Base-by-base conservation (phyloP, 1,140 invertebrate species). In the Temnothorax nylanderi region DNA sequence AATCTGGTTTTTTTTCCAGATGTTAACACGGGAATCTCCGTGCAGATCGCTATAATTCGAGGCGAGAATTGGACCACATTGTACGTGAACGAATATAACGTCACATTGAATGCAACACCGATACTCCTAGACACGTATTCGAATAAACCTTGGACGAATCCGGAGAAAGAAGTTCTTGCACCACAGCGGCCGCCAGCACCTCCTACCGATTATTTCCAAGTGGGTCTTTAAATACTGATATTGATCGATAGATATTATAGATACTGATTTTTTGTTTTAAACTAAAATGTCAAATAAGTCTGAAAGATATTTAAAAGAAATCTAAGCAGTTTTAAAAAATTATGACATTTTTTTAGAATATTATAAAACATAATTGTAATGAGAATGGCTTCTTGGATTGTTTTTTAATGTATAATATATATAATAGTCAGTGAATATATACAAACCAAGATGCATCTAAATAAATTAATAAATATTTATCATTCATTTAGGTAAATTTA, bases 141-240 rank as follows among this genome's bases (percentile, higher is more conserved):
- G 11, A 97, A 98, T 87, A 97, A 97, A 91, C 98, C 98, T 0
- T 98, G 98, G 98, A 96, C 96, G n/a, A 98, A 98, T 95, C 96
- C 97, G 0, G 97, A 98, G 89, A 96, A 97, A 88, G 98, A 99
- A 96, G 97, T 98, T 65, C 96, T 99, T 13, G 97, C 97, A 54
- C 98, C 98, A 1, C 97, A 98, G 93, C 95, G 98, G 87, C 98
- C 98, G 8, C 97, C 97, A 11, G 97, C 97, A 7, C 97, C 97
- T 11, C 98, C 98, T 13, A 97, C 97, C 0, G 97, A 98, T 89
- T 98, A 99, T 94, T 98, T 98, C 91, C 97, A 99, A 95, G 95
- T 95, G 86, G 56, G 69, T 82, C 16, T 72, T 82, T 47, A 0
- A 34, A 34, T 41, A 26, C 26, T 26, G 26, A 26, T 26, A 26